Percentiles rank a stretch among this genome's conserved stretches.
phyloP scores from a whole-genome alignment of 2,888 invertebrate genomes.

The Epirrita christyi region DNA sequence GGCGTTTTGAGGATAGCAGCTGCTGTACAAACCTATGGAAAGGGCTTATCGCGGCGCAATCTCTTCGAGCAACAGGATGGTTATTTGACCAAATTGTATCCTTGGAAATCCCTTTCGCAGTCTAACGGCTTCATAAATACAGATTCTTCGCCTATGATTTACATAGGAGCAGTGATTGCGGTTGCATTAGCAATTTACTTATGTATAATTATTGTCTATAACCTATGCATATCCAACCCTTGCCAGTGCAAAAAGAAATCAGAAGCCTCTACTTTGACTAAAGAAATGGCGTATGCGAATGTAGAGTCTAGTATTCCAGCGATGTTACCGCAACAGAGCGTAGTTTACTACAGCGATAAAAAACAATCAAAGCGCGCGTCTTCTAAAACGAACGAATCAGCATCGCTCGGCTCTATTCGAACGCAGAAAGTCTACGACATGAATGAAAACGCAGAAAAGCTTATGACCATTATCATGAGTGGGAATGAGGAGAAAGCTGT shows the following conservation, averaged over 20 bases:
- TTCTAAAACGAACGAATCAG: constrained; percentile 50
- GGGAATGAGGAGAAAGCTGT: constrained; percentile 52
- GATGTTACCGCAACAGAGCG: constrained; percentile 52
- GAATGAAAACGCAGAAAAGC: constrained; percentile 68
- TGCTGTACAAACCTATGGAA: constrained; percentile 73
- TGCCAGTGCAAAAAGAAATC: constrained; percentile 53
- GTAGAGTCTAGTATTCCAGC: constrained; percentile 59
- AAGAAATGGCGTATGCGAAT: constrained; percentile 50
- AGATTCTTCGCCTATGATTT: constrained; percentile 64
- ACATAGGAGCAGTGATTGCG: constrained; percentile 56
- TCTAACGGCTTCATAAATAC: constrained; percentile 57
- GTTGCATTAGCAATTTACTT: constrained; percentile 59
- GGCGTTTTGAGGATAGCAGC: constrained; percentile 74
- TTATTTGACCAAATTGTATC: constrained; percentile 56
- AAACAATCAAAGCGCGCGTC: constrained; percentile 37
- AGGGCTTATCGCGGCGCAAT: constrained; percentile 66
- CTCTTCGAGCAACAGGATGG: constrained; percentile 54
- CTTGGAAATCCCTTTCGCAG: constrained; percentile 58
- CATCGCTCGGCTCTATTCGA: constrained; percentile 53
- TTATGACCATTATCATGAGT: constrained; percentile 67
- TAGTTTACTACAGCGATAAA: constrained; percentile 48
- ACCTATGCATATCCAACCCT: constrained; percentile 50
- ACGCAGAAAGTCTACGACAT: constrained; percentile 70
- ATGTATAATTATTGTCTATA: constrained; percentile 65
- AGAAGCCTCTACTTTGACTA: constrained; percentile 22